Percentiles rank a stretch among this genome's conserved stretches.
phyloP scores from a whole-genome alignment of 2,797 vertebrate species.

The Lithobates sylvaticus region DNA sequence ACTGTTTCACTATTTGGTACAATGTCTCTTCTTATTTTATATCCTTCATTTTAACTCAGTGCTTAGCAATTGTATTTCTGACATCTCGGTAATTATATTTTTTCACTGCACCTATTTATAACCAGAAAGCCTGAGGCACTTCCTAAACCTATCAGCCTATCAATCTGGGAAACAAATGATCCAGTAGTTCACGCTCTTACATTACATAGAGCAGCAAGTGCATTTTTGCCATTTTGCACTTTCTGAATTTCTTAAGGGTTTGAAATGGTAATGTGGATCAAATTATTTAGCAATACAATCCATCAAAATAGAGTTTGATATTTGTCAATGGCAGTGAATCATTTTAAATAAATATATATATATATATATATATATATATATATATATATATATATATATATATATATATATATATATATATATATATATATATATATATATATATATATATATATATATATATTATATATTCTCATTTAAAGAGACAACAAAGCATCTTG shows the following conservation, averaged over 20 bases:
- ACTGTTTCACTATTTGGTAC: slow-evolving; percentile 34
- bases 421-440: slow-evolving; percentile 8
- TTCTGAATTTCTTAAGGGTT: slow-evolving; percentile 48
- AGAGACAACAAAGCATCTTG: slow-evolving; percentile 26
- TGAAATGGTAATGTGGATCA: slow-evolving; percentile 33
- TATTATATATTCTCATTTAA: slow-evolving; percentile 2
- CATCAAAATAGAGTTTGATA: slow-evolving; percentile 38
- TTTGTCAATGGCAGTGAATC: slow-evolving; percentile 13
- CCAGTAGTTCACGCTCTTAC: slow-evolving; percentile 20
- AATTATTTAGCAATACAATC: slow-evolving; percentile 45
- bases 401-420: slow-evolving; percentile 1
- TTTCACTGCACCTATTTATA: slow-evolving; percentile 58
- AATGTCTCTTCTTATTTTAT: slow-evolving; percentile 52
- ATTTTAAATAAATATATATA: slow-evolving; percentile 30
- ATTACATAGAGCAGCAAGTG: slow-evolving; percentile 45
- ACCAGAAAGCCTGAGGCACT: slow-evolving; percentile 55
- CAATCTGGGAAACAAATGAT: slow-evolving; percentile 59
- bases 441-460: too few relatives aligned
- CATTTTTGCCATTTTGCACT: slow-evolving; percentile 54
- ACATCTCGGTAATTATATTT: slow-evolving; percentile 60
- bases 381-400: slow-evolving; percentile 2
- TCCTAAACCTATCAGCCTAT: slow-evolving; percentile 55
- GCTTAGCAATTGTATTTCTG: slow-evolving; percentile 56
- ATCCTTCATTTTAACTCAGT: slow-evolving; percentile 54
- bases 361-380: slow-evolving; percentile 40